Conservation (phyloP, 2,113 vertebrate species). For the Tursiops truncatus region DNA sequence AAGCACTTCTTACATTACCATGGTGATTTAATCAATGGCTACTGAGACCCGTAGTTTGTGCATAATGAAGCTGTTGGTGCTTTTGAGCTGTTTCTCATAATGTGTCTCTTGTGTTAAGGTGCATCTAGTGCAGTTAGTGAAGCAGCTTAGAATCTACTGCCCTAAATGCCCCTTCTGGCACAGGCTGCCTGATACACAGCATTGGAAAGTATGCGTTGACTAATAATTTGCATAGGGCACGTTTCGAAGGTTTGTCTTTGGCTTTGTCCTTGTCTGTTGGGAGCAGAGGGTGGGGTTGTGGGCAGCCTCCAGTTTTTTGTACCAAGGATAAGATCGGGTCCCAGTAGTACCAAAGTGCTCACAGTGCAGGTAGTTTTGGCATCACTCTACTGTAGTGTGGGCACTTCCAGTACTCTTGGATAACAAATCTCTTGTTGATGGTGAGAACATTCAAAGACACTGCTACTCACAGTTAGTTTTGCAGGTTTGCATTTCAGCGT, state of each 20-base stretch:
- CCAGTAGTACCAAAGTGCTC: slow-evolving; percentile 98
- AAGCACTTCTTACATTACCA: slow-evolving; percentile 89
- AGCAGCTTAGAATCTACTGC: slow-evolving; percentile 96
- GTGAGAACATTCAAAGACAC: slow-evolving; percentile 56
- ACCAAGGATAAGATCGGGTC: slow-evolving; percentile 72
- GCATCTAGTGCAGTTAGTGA: slow-evolving; percentile 99
- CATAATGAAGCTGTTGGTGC: slow-evolving; percentile 14
- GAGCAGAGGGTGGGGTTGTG: background rate
- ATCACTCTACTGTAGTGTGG: slow-evolving; percentile 94
- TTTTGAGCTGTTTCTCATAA: background rate
- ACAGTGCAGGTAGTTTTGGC: slow-evolving; percentile 98
- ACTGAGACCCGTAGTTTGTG: background rate
- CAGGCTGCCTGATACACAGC: slow-evolving; percentile 84
- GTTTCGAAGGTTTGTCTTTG: slow-evolving; percentile 13
- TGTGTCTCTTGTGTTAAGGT: slow-evolving; percentile 95
- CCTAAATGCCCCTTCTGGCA: slow-evolving; percentile 99
- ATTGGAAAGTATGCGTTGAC: background rate
- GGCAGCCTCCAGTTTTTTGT: background rate
- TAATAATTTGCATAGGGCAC: background rate
- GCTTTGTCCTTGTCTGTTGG: background rate
- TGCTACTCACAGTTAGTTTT: slow-evolving; percentile 92
- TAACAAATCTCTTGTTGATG: slow-evolving; percentile 67
- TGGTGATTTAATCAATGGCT: slow-evolving; percentile 72
- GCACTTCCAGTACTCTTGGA: slow-evolving; percentile 95
- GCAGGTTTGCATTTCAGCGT: slow-evolving; percentile 97